These are phyloP conservation scores for Apostichopus californicus DNA, from an alignment of 35 echinoderm and acorn worm species.

Conservation along the genomic window DNA sequence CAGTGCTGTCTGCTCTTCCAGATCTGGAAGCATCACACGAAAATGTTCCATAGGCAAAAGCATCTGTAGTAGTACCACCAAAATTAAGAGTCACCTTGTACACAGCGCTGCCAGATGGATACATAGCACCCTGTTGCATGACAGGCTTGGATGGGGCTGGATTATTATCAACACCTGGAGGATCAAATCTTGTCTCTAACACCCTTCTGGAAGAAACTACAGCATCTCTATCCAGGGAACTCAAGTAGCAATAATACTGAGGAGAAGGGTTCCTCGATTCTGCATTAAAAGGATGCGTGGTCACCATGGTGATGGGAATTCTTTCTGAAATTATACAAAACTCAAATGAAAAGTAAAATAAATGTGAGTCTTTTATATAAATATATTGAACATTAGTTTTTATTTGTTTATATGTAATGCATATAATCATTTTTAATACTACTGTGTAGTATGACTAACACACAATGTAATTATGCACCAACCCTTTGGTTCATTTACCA, in stretches of 20 bases:
- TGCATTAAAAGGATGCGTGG: slow-evolving; percentile 1
- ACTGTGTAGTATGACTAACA: too few species aligned
- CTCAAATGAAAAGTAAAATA: neutral
- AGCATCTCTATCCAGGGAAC: neutral
- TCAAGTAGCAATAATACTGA: slow-evolving; percentile 13
- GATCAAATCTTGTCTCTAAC: neutral
- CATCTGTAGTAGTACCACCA: neutral
- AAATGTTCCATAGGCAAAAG: neutral
- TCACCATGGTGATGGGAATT: slow-evolving; percentile 30
- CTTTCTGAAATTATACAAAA: neutral
- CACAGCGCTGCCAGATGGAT: neutral
- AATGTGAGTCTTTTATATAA: neutral
- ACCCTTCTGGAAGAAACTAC: neutral
- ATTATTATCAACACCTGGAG: neutral
- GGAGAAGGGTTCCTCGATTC: neutral
- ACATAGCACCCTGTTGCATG: neutral
- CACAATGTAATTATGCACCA: too few species aligned
- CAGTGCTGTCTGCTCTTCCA: neutral
- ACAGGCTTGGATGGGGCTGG: neutral
- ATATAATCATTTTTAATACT: too few species aligned
- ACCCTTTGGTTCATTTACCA: too few species aligned
- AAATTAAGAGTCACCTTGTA: slow-evolving; percentile 20
- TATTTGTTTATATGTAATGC: too few species aligned
- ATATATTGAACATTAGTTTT: too few species aligned
- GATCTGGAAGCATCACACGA: neutral